These are phyloP conservation scores for Phodopus roborovskii DNA, from an alignment of 2,113 vertebrate species.

Conservation along the genomic window DNA sequence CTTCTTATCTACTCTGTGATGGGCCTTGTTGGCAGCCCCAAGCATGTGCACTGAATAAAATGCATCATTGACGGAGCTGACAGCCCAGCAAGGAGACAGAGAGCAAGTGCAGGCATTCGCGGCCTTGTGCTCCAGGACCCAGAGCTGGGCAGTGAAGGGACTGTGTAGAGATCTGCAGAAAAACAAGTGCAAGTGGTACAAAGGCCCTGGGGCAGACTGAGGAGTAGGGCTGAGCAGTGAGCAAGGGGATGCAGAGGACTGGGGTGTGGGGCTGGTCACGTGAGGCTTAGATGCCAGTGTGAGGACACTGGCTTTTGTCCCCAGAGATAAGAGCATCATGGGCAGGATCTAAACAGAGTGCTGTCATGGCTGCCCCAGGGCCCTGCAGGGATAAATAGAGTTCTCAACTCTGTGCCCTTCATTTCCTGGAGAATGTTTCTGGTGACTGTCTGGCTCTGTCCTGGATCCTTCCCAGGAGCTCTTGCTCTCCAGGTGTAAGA, in stretches of 20 bases:
- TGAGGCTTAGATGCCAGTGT: background rate
- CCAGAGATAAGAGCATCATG: background rate
- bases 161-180: accelerated
- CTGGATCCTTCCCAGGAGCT: background rate
- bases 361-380: background rate
- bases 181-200: background rate
- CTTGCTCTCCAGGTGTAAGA: background rate
- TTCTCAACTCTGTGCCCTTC: background rate
- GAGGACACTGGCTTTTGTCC: background rate
- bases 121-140: no score
- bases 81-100: background rate
- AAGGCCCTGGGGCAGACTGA: background rate
- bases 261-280: background rate
- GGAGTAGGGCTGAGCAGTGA: background rate
- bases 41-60: no score
- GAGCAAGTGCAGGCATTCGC: background rate
- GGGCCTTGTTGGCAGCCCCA: background rate
- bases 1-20: accelerated
- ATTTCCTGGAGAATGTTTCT: background rate
- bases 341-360: background rate
- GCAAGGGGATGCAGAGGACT: background rate
- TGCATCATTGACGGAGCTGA: background rate
- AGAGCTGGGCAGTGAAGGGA: accelerated
- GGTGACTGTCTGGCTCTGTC: background rate
- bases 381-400: background rate